phyloP scores from a whole-genome alignment of 1,140 invertebrate genomes.

The Brachionus sp. region DNA sequence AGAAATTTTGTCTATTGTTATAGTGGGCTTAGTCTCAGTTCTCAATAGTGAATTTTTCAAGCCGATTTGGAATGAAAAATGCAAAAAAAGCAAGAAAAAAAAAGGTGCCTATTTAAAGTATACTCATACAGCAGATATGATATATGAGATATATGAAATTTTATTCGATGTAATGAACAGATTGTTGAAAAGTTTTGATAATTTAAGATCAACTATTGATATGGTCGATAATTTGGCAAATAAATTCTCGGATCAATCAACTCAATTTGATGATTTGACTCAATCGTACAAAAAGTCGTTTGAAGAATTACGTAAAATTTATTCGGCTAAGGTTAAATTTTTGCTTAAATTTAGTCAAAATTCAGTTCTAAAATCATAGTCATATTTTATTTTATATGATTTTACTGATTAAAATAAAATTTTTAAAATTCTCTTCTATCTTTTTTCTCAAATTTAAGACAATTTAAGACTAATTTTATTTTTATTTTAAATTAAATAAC shows the following conservation, averaged over 20 bases:
- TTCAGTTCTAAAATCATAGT: not conserved
- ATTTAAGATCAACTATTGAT: not conserved
- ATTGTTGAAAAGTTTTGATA: not conserved
- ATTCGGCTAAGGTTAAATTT: not conserved
- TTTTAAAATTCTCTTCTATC: not conserved
- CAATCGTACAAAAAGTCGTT: slow-evolving; percentile 12
- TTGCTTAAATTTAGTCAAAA: slow-evolving; percentile 17
- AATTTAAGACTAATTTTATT: too few species aligned
- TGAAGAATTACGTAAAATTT: slow-evolving; percentile 7
- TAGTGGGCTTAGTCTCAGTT: not conserved
- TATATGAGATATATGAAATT: not conserved
- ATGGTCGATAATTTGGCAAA: not conserved
- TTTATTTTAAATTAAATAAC: too few species aligned
- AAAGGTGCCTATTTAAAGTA: slow-evolving; percentile 29
- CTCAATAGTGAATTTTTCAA: not conserved
- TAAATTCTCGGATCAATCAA: not conserved
- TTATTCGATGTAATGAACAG: not conserved
- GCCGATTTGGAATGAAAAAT: slow-evolving; percentile 3
- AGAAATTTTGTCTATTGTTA: not conserved
- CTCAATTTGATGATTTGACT: not conserved
- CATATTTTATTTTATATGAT: not conserved
- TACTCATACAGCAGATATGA: not conserved
- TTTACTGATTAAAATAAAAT: not conserved
- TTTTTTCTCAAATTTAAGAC: not conserved
- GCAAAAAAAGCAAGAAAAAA: slow-evolving; percentile 26